Evolutionary conservation across 2,113 vertebrate genomes (phyloP).

Genomic region (Campylorhamphus procurvoides): DNA sequence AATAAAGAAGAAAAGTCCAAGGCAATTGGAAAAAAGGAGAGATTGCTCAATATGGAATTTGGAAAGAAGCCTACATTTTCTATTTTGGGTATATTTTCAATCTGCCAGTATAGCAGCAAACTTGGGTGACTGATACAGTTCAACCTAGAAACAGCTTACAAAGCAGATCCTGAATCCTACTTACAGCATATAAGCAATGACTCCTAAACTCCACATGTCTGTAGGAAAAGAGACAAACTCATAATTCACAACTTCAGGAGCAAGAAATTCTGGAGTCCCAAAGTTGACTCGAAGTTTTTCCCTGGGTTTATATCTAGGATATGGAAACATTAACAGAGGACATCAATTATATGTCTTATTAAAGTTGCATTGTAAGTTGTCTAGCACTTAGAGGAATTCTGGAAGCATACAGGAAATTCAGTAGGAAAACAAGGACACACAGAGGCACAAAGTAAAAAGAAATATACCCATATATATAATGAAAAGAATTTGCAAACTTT

Average conservation of each 20-base stretch:
- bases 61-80: neutral
- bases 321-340: neutral
- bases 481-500: neutral
- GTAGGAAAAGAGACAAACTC: slow-evolving; percentile 98
- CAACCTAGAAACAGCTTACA: neutral
- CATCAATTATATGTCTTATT: neutral
- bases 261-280: slow-evolving; percentile 95
- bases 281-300: slow-evolving; percentile 96
- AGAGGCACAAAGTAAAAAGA: neutral
- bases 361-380: neutral
- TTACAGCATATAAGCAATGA: slow-evolving; percentile 98
- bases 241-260: slow-evolving; percentile 96
- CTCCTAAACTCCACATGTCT: slow-evolving; percentile 98
- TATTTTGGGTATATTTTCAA: neutral
- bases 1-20: neutral
- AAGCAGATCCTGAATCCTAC: slow-evolving; percentile 48
- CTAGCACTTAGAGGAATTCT: neutral
- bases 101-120: neutral
- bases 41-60: neutral
- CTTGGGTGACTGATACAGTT: neutral
- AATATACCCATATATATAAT: neutral
- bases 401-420: neutral
- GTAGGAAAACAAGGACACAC: neutral
- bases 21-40: neutral
- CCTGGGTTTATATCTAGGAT: slow-evolving; percentile 90